Evolutionary conservation across 2,797 vertebrate genomes (phyloP).

Genomic region (Peromyscus aztecus): DNA sequence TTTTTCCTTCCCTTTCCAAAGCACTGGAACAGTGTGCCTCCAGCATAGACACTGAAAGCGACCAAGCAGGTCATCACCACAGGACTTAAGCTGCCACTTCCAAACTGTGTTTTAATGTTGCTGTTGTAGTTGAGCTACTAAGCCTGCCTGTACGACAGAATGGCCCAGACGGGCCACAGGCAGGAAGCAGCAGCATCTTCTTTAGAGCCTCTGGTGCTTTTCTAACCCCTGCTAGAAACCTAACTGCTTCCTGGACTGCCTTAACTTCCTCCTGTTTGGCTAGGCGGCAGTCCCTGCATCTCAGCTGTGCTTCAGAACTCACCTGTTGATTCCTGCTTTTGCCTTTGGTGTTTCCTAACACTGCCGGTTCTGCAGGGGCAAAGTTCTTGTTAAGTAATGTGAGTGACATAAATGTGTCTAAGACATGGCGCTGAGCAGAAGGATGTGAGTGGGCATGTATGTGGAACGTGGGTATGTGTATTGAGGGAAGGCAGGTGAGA

Average conservation of each 20-base stretch:
- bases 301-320: conserved; percentile 24
- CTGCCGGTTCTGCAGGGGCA: no score
- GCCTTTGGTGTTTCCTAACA: conserved; percentile 28
- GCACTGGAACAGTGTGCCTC: conserved; percentile 7
- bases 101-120: background rate
- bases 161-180: background rate
- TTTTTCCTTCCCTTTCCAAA: conserved; percentile 38
- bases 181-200: conserved; percentile 59
- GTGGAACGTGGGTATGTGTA: background rate
- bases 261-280: background rate
- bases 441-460: background rate
- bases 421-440: background rate
- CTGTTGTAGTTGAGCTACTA: background rate
- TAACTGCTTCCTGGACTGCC: conserved; percentile 83
- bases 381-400: background rate
- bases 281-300: background rate
- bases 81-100: background rate
- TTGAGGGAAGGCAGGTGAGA: background rate
- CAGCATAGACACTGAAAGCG: background rate
- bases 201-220: conserved; percentile 63
- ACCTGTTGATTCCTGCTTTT: background rate
- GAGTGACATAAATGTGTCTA: background rate
- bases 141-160: background rate
- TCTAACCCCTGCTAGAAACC: conserved; percentile 79
- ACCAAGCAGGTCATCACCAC: background rate